A percentile compares a stretch with the other conserved stretches of the same genome.
phyloP scores from a whole-genome alignment of 1,140 invertebrate species.

The Halesus radiatus region DNA sequence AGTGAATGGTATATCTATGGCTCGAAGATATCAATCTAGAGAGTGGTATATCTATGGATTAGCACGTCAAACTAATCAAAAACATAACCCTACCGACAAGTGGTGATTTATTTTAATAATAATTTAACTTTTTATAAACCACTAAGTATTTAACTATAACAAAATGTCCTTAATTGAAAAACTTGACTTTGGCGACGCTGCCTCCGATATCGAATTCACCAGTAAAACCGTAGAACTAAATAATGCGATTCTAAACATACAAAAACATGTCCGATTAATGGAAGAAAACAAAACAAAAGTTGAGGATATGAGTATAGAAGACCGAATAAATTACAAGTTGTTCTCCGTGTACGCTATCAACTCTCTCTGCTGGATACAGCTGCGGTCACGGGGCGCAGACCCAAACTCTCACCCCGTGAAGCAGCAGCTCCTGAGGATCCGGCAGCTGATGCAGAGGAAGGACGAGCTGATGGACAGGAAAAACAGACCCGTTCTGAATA shows the following conservation, averaged over 20 bases:
- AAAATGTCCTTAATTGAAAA: constrained; percentile 42
- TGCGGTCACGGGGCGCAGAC: constrained; percentile 72
- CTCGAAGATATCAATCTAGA: no score
- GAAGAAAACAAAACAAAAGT: constrained; percentile 63
- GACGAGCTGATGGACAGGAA: constrained; percentile 71
- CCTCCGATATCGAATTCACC: constrained; percentile 65
- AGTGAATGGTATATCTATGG: no score
- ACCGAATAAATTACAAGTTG: constrained; percentile 74
- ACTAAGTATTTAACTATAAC: no score
- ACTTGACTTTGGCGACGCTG: constrained; percentile 64
- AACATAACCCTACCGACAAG: no score
- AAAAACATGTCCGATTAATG: constrained; percentile 66
- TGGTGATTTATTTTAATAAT: no score
- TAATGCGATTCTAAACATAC: constrained; percentile 68
- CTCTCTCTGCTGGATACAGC: constrained; percentile 74
- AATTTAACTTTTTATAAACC: no score
- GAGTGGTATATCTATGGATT: no score
- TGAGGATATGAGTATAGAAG: constrained; percentile 68
- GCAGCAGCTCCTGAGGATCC: constrained; percentile 71
- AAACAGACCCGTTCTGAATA: constrained; percentile 70
- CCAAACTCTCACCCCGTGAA: constrained; percentile 71
- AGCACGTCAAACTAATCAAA: no score
- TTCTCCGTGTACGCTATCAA: constrained; percentile 73
- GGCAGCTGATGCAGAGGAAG: constrained; percentile 72
- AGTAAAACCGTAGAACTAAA: constrained; percentile 69